These are phyloP conservation scores for Orthonevra nobilis DNA, from an alignment of 2,888 invertebrate genomes.

Conservation along the genomic window DNA sequence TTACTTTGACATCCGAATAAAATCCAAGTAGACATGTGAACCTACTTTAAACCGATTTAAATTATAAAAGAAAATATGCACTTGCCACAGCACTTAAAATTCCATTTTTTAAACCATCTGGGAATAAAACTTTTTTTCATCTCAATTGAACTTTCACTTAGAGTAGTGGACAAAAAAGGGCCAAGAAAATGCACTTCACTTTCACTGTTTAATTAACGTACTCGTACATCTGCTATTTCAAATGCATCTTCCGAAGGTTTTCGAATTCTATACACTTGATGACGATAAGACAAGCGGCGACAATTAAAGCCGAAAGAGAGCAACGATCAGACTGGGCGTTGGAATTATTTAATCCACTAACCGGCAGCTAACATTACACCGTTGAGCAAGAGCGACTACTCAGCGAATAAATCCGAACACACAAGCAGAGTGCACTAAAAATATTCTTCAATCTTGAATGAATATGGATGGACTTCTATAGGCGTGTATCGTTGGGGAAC, in stretches of 20 bases:
- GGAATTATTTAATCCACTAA: constrained; percentile 2
- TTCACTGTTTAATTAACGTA: constrained; percentile 31
- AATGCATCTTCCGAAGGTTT: constrained; percentile 2
- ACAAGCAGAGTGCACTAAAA: constrained; percentile 14
- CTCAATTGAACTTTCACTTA: constrained; percentile 42
- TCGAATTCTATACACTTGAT: not conserved
- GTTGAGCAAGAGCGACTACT: constrained; percentile 27
- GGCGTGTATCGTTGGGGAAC: constrained; percentile 9
- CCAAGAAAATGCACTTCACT: constrained; percentile 20
- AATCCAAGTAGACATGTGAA: constrained; percentile 4
- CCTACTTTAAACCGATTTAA: not conserved
- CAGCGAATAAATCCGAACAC: constrained; percentile 33
- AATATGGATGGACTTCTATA: constrained; percentile 39
- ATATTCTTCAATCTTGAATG: constrained; percentile 26
- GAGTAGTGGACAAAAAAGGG: constrained; percentile 20
- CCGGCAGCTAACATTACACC: constrained; percentile 23
- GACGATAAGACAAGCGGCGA: not conserved
- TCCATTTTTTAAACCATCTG: constrained; percentile 22
- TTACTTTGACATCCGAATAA: constrained; percentile 8
- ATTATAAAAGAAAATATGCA: constrained; percentile 7
- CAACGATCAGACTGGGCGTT: not conserved
- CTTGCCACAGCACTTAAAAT: constrained; percentile 13
- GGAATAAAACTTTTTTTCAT: constrained; percentile 6
- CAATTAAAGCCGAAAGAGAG: not conserved
- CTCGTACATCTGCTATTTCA: constrained; percentile 1